Percentiles rank a stretch among this genome's conserved stretches.
These are phyloP conservation scores for Antheraea mylitta DNA, from an alignment of 1,140 invertebrate genomes.

Conservation along the genomic window DNA sequence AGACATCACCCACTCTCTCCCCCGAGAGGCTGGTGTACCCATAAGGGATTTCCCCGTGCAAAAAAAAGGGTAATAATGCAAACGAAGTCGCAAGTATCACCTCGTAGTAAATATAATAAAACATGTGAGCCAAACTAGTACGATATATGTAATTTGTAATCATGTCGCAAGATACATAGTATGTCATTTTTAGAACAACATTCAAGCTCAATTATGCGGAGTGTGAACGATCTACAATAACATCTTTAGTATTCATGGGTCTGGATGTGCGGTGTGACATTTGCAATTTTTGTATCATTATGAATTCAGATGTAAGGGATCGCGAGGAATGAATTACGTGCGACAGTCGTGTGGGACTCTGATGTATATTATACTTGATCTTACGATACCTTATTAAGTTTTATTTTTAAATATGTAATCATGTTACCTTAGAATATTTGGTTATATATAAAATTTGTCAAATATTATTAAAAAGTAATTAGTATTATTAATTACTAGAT, in stretches of 20 bases:
- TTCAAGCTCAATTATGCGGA: constrained; percentile 55
- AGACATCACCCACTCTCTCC: too few species aligned
- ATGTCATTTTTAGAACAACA: constrained; percentile 53
- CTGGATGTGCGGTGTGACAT: constrained; percentile 61
- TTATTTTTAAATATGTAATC: background rate
- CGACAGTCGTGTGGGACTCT: constrained; percentile 1
- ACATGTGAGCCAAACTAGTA: too few species aligned
- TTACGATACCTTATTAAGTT: background rate
- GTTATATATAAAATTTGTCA: background rate
- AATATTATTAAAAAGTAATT: too few species aligned
- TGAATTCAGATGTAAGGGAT: constrained; percentile 70
- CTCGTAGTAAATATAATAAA: too few species aligned
- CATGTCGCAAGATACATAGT: constrained; percentile 6
- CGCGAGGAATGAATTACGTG: constrained; percentile 50
- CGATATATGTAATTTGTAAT: background rate
- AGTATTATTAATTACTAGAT: too few species aligned
- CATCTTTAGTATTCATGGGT: constrained; percentile 76
- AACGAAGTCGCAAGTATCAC: too few species aligned
- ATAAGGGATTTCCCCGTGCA: too few species aligned
- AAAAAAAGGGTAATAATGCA: too few species aligned
- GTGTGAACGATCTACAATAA: constrained; percentile 67
- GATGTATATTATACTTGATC: background rate
- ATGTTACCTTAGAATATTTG: background rate
- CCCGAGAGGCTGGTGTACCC: too few species aligned
- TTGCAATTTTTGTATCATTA: constrained; percentile 76